phyloP scores from a whole-genome alignment of 2,797 vertebrate species.

The Hypotaenidia philippensis region DNA sequence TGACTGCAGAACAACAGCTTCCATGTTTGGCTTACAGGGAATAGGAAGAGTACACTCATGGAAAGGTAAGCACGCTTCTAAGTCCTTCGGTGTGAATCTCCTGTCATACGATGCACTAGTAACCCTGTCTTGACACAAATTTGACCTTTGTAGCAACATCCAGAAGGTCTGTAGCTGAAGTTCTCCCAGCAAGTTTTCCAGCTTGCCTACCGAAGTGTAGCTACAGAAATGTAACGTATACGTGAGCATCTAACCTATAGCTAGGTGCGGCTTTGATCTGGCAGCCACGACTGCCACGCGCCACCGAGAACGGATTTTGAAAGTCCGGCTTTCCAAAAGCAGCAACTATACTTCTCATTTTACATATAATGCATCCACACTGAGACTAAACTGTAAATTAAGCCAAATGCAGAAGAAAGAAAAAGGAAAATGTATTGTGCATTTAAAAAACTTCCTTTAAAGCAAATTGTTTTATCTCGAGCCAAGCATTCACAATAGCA shows the following conservation, averaged over 20 bases:
- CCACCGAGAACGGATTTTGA: background rate
- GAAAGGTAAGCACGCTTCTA: conserved; percentile 13
- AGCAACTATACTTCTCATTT: background rate
- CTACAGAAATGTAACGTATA: background rate
- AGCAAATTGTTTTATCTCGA: conserved; percentile 45
- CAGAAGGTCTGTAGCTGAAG: conserved; percentile 12
- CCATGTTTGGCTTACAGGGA: conserved; percentile 45
- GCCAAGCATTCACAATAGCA: conserved; percentile 66
- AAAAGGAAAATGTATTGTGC: background rate
- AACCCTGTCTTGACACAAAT: conserved; percentile 31
- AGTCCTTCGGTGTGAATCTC: background rate
- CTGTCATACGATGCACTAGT: background rate
- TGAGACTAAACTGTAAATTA: background rate
- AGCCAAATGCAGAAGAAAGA: conserved; percentile 6
- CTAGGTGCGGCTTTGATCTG: background rate
- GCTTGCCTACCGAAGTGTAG: background rate
- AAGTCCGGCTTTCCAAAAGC: background rate
- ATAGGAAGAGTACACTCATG: background rate
- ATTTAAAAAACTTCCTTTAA: conserved; percentile 45
- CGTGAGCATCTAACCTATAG: background rate
- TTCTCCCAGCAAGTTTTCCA: conserved; percentile 23
- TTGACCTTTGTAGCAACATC: conserved; percentile 43
- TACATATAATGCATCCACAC: background rate
- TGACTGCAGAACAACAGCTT: conserved; percentile 33
- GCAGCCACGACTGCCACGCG: background rate